phyloP scores from a whole-genome alignment of 2,113 vertebrate species.

The Strix aluco region DNA sequence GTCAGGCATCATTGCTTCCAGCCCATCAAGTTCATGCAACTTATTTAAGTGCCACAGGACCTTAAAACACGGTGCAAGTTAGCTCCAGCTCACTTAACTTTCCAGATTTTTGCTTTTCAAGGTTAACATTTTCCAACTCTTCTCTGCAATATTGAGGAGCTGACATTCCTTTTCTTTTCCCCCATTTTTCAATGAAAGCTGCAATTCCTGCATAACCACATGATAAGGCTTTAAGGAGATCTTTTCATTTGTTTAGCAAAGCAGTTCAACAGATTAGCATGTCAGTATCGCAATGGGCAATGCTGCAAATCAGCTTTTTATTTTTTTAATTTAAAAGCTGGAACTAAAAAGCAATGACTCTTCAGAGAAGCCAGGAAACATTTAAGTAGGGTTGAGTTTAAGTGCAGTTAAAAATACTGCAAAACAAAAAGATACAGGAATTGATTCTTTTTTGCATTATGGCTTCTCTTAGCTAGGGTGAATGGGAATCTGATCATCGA shows the following conservation, averaged over 20 bases:
- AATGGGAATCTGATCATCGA: background rate
- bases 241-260: background rate
- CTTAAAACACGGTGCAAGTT: background rate
- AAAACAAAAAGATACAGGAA: background rate
- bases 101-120: background rate
- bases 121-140: background rate
- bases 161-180: background rate
- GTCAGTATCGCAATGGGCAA: background rate
- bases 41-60: background rate
- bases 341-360: background rate
- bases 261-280: constrained; percentile 14
- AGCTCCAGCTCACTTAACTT: background rate
- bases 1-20: background rate
- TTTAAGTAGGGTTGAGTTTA: background rate
- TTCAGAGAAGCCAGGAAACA: background rate
- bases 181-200: background rate
- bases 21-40: background rate
- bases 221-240: background rate
- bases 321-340: background rate
- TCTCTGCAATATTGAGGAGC: background rate
- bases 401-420: background rate
- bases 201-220: background rate
- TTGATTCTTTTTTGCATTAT: background rate
- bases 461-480: background rate
- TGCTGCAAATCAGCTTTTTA: background rate